Percentiles rank a stretch among this genome's conserved stretches.
Evolutionary conservation across 2,113 vertebrate genomes (phyloP).

Genomic region (Clarias magur): DNA sequence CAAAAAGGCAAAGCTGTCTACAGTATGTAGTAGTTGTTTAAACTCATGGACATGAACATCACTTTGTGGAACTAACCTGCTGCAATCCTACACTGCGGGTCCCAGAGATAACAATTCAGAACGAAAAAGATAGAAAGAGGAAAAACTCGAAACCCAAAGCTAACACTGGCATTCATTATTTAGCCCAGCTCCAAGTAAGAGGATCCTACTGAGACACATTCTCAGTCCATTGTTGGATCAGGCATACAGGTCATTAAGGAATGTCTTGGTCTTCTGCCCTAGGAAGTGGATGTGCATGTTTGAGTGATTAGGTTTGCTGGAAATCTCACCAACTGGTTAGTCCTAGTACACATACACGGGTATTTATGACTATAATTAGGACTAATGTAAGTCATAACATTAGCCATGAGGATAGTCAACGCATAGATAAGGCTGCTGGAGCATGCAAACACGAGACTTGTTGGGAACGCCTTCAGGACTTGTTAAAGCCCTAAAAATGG

Average conservation of each 20-base stretch:
- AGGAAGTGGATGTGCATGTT: neutral
- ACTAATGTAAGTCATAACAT: too few relatives aligned
- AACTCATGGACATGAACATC: neutral
- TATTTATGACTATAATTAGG: too few relatives aligned
- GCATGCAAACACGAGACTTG: too few relatives aligned
- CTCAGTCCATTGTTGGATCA: neutral
- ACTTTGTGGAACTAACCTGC: constrained; percentile 14
- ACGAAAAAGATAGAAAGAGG: neutral
- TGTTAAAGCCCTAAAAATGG: too few relatives aligned
- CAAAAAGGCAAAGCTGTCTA: neutral
- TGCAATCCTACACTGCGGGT: neutral
- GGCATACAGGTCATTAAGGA: neutral
- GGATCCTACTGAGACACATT: constrained; percentile 22
- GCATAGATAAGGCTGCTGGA: too few relatives aligned
- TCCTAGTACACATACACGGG: too few relatives aligned
- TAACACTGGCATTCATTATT: constrained; percentile 66
- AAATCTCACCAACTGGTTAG: neutral
- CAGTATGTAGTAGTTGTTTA: neutral
- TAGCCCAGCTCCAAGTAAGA: constrained; percentile 49
- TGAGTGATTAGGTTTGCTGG: neutral
- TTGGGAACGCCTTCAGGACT: too few relatives aligned
- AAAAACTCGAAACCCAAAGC: constrained; percentile 49
- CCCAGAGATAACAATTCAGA: neutral
- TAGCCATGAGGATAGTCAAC: too few relatives aligned
- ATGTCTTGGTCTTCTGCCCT: neutral